phyloP scores from a whole-genome alignment of 1,140 invertebrate species.

The Drosophila serrata region DNA sequence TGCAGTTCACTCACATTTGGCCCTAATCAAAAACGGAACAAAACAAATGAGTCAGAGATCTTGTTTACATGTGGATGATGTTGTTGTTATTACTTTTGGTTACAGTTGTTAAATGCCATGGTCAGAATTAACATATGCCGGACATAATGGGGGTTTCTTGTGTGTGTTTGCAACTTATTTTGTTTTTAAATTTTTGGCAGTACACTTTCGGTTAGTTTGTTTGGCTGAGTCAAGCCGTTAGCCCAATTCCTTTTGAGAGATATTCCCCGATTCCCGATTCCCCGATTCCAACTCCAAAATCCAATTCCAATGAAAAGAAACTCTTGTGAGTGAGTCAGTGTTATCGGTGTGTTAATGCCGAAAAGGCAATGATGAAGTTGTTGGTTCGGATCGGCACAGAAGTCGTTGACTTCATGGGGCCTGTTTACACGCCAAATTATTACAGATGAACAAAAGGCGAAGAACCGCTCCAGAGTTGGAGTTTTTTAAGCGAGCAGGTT shows the following conservation, averaged over 20 bases:
- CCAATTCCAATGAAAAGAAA: constrained; percentile 79
- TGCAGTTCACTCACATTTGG: constrained; percentile 76
- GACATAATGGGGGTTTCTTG: constrained; percentile 38
- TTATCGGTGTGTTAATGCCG: constrained; percentile 16
- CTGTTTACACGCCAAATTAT: constrained; percentile 80
- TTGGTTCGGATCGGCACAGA: constrained; percentile 48
- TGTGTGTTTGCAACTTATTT: constrained; percentile 42
- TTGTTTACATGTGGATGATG: constrained; percentile 44
- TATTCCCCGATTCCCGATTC: constrained; percentile 54
- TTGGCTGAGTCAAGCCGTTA: constrained; percentile 66
- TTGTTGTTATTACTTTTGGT: constrained; percentile 23
- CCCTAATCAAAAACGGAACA: constrained; percentile 80
- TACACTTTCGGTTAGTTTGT: constrained; percentile 73
- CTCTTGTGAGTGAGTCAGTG: constrained; percentile 53
- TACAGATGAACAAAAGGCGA: constrained; percentile 78
- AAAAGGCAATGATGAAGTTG: constrained; percentile 45
- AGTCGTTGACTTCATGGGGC: constrained; percentile 74
- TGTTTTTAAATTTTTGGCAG: constrained; percentile 48
- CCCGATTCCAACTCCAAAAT: constrained; percentile 71
- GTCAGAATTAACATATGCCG: constrained; percentile 72
- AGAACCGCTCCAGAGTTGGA: constrained; percentile 36
- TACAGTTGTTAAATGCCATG: constrained; percentile 61
- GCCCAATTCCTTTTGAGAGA: constrained; percentile 70
- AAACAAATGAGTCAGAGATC: constrained; percentile 69
- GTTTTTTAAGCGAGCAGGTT: constrained; percentile 53